These are phyloP conservation scores for Oscheius sp. DNA, from an alignment of 2,888 invertebrate species.

Conservation along the genomic window DNA sequence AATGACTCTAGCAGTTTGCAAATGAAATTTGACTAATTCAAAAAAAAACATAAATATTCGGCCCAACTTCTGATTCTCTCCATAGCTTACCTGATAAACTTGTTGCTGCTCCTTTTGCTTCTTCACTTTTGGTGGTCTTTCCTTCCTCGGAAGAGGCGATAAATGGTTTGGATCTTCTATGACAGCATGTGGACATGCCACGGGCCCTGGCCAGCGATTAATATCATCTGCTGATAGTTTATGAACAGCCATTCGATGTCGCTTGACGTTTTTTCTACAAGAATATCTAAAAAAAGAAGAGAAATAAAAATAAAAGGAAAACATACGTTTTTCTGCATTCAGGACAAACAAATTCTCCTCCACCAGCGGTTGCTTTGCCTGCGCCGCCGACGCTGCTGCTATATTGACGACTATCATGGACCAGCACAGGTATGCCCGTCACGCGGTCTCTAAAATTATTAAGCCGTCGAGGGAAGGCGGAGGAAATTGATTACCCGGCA, in stretches of 20 bases:
- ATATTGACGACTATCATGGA: slow-evolving; percentile 6
- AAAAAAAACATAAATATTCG: too few relatives aligned
- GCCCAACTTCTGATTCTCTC: too few relatives aligned
- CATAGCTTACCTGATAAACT: too few relatives aligned
- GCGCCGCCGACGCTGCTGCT: background rate
- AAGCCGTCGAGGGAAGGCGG: too few relatives aligned
- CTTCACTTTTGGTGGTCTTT: background rate
- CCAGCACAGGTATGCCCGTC: slow-evolving; percentile 3
- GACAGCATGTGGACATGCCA: slow-evolving; percentile 18
- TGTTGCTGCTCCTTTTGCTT: too few relatives aligned
- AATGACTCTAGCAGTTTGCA: too few relatives aligned
- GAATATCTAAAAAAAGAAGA: slow-evolving; percentile 48
- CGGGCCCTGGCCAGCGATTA: slow-evolving; percentile 36
- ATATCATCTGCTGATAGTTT: slow-evolving; percentile 56
- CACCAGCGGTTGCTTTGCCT: background rate
- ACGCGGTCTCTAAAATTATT: slow-evolving; percentile 27
- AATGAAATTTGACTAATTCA: too few relatives aligned
- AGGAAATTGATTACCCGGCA: slow-evolving; percentile 6
- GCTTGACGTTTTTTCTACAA: slow-evolving; percentile 65
- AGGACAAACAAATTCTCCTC: slow-evolving; percentile 46
- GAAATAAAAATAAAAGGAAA: slow-evolving; percentile 21
- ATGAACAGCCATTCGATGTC: slow-evolving; percentile 63
- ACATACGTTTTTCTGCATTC: slow-evolving; percentile 49
- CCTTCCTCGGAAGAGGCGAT: slow-evolving; percentile 7
- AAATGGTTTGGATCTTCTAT: background rate